Percentiles rank a stretch among this genome's conserved stretches.
These are phyloP conservation scores for Alectoris magna DNA, from an alignment of 2,797 vertebrate genomes.

Conservation along the genomic window DNA sequence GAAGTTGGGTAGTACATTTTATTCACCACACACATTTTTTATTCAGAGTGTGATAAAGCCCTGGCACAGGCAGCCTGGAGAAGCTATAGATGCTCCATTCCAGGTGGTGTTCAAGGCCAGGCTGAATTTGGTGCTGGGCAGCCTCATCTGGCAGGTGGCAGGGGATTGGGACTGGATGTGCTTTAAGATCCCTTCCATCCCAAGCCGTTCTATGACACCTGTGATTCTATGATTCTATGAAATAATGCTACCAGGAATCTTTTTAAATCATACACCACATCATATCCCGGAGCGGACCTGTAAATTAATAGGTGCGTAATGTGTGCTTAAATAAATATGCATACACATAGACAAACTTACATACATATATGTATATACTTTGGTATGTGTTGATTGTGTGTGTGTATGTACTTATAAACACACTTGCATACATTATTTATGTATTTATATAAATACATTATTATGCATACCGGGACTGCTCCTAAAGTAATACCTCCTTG, in stretches of 20 bases:
- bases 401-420: not conserved
- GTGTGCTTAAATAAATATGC: not conserved
- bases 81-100: not conserved
- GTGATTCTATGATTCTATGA: not conserved
- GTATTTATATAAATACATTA: not conserved
- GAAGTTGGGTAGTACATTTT: not conserved
- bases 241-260: not conserved
- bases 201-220: not conserved
- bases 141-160: not conserved
- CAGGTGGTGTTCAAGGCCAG: not conserved
- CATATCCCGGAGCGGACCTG: fast-evolving
- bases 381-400: not conserved
- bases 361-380: not conserved
- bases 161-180: too few relatives aligned
- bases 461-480: not conserved
- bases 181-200: not conserved
- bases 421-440: not conserved
- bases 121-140: not conserved
- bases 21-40: fast-evolving
- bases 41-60: not conserved
- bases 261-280: not conserved
- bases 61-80: not conserved
- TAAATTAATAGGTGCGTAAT: not conserved
- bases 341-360: not conserved
- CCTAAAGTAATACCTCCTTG: not conserved